Conservation (phyloP, 2,797 vertebrate genomes). For the Macroramphosus scolopax region DNA sequence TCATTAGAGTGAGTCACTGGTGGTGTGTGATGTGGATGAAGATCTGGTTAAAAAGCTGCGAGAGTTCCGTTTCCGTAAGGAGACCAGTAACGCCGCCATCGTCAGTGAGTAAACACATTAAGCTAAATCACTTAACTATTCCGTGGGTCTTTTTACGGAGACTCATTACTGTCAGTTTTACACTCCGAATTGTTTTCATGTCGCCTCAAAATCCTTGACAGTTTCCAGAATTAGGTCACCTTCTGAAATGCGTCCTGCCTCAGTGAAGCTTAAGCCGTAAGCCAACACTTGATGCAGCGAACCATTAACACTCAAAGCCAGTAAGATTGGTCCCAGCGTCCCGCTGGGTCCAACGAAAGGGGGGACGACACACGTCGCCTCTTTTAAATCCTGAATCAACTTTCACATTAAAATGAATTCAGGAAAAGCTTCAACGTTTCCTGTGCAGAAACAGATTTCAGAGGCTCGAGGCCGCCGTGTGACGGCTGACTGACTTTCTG, state of each 20-base stretch:
- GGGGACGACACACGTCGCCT: neutral
- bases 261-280: slow-evolving; percentile 5
- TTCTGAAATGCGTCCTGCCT: neutral
- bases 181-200: neutral
- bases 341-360: slow-evolving; percentile 5
- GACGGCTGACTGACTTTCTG: neutral
- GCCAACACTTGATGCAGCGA: neutral
- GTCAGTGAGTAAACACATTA: slow-evolving; percentile 72
- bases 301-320: neutral
- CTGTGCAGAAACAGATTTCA: neutral
- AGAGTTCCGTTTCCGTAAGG: slow-evolving; percentile 81
- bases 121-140: too few species aligned
- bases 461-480: neutral
- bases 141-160: too few species aligned
- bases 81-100: slow-evolving; percentile 81
- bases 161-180: too few species aligned
- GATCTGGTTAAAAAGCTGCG: slow-evolving; percentile 76
- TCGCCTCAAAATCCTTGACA: neutral
- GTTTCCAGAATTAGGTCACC: slow-evolving; percentile 14
- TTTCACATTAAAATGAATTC: neutral
- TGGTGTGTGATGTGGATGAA: slow-evolving; percentile 80
- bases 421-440: neutral
- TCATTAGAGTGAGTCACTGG: slow-evolving; percentile 78
- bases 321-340: slow-evolving; percentile 8
- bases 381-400: slow-evolving; percentile 3